A percentile compares a stretch with the other conserved stretches of the same genome.
These are phyloP conservation scores for Apoda limacodes DNA, from an alignment of 2,888 invertebrate genomes.

Conservation along the genomic window DNA sequence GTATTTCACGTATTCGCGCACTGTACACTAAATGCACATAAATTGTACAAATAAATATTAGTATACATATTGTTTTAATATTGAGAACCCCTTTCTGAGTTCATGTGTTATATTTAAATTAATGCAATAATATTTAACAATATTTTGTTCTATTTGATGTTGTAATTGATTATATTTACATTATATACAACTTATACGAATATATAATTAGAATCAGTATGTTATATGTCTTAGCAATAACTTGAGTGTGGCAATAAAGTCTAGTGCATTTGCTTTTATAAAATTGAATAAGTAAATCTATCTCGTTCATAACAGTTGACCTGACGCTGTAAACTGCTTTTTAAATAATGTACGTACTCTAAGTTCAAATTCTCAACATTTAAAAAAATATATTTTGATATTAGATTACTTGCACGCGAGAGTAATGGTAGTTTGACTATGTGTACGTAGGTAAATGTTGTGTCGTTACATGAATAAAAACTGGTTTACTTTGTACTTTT, in stretches of 20 bases:
- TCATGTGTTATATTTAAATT: constrained; percentile 23
- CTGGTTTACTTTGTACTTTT: no score
- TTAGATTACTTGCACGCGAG: no score
- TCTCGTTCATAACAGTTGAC: constrained; percentile 28
- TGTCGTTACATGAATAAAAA: no score
- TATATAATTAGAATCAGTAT: constrained; percentile 31
- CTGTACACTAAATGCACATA: constrained; percentile 46
- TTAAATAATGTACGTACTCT: constrained; percentile 43
- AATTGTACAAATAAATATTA: constrained; percentile 28
- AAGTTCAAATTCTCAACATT: constrained; percentile 60
- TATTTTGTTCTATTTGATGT: constrained; percentile 62
- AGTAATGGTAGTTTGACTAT: no score
- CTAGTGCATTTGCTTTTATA: constrained; percentile 58
- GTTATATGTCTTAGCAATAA: constrained; percentile 66
- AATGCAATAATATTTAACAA: constrained; percentile 59
- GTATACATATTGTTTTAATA: constrained; percentile 21
- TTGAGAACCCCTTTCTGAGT: constrained; percentile 40
- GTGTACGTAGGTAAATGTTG: no score
- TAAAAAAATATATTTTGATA: constrained; percentile 41
- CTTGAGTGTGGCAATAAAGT: constrained; percentile 64
- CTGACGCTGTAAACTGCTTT: constrained; percentile 60
- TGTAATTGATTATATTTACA: constrained; percentile 59
- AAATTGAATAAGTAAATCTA: constrained; percentile 36
- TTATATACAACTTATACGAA: constrained; percentile 12
- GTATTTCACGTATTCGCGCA: constrained; percentile 26